Conservation (phyloP, 2,888 invertebrate genomes). For the Trichopoda pennipes region DNA sequence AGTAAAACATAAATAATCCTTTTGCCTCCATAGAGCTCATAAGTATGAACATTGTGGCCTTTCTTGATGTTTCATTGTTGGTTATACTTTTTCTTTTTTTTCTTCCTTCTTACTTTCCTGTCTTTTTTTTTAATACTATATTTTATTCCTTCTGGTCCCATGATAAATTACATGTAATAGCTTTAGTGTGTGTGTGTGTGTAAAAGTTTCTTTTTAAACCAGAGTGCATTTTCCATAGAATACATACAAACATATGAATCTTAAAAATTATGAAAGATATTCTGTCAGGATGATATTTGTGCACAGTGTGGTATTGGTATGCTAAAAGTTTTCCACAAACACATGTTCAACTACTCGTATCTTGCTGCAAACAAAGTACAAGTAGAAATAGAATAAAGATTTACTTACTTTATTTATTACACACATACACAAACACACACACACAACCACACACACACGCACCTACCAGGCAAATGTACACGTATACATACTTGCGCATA, state of each 20-base stretch:
- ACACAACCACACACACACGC: not conserved
- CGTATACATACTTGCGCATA: not conserved
- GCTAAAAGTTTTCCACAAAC: not conserved
- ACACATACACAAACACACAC: not conserved
- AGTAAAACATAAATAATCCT: conserved; percentile 54
- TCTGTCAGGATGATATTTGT: conserved; percentile 42
- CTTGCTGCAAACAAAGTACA: not conserved
- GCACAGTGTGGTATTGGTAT: not conserved
- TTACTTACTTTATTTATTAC: no score
- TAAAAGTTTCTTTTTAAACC: conserved; percentile 14
- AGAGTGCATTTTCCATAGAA: conserved; percentile 21
- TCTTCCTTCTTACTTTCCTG: not conserved
- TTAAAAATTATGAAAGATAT: conserved; percentile 65
- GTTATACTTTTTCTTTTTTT: not conserved
- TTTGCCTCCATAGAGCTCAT: conserved; percentile 19
- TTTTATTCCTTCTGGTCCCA: conserved; percentile 56
- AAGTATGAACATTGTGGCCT: conserved; percentile 59
- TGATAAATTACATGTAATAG: conserved; percentile 39
- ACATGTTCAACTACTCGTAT: not conserved
- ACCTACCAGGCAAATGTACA: no score
- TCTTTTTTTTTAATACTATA: conserved; percentile 20
- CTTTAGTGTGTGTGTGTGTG: conserved; percentile 4
- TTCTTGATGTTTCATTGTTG: conserved; percentile 30
- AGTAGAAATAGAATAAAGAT: conserved; percentile 4
- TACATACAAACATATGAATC: conserved; percentile 26